Evolutionary conservation across 1,140 invertebrate genomes (phyloP).

Genomic region (Adoxophyes honmai): DNA sequence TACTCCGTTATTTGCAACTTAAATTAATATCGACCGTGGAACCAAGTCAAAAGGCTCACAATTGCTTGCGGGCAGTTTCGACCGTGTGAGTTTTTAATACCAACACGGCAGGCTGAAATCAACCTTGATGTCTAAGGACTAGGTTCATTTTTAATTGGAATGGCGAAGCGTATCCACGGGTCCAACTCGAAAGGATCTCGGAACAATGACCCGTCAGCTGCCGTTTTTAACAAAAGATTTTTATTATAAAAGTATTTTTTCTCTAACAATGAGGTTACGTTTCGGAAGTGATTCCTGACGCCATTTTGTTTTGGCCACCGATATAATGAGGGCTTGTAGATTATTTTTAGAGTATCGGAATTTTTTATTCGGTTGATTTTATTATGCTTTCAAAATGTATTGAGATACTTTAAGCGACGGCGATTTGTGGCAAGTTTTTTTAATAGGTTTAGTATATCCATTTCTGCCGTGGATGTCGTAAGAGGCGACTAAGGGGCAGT

Average conservation of each 20-base stretch:
- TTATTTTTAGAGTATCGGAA: too few relatives aligned
- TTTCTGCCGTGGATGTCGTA: too few relatives aligned
- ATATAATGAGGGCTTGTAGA: background rate
- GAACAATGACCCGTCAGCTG: constrained; percentile 7
- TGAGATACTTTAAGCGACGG: too few relatives aligned
- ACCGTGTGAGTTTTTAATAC: too few relatives aligned
- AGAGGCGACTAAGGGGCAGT: too few relatives aligned
- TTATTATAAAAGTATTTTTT: constrained; percentile 18
- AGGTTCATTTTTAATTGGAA: background rate
- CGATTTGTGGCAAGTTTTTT: too few relatives aligned
- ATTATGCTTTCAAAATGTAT: too few relatives aligned
- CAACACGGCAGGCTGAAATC: background rate
- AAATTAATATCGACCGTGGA: background rate
- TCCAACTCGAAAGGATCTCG: background rate
- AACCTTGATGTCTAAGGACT: background rate
- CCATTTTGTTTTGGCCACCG: constrained; percentile 7
- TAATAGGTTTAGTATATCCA: too few relatives aligned
- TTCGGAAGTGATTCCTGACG: constrained; percentile 17
- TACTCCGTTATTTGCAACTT: too few relatives aligned
- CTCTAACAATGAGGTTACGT: constrained; percentile 15
- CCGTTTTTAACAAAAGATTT: constrained; percentile 5
- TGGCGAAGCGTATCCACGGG: background rate
- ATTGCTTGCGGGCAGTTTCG: too few relatives aligned
- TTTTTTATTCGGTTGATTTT: too few relatives aligned
- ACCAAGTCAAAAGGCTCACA: background rate